A percentile compares a stretch with the other conserved stretches of the same genome.
phyloP scores from a whole-genome alignment of 1,140 invertebrate species.

The Drosophila repleta region DNA sequence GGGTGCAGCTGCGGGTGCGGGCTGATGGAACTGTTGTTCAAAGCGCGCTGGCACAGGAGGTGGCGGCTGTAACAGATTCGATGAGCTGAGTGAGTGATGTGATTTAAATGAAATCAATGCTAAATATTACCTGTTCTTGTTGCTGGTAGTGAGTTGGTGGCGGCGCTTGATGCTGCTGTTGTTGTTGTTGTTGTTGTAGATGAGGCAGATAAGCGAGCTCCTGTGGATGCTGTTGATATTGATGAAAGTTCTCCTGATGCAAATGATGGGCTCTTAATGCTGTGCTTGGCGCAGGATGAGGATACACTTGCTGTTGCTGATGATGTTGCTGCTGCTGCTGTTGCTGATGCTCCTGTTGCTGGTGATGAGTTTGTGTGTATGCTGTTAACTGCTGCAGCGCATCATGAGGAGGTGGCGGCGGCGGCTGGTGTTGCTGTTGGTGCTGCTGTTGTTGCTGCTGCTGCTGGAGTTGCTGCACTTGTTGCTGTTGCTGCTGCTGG shows the following conservation, averaged over 20 bases:
- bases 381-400: conserved; percentile 62
- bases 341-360: conserved; percentile 38
- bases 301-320: conserved; percentile 15
- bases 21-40: conserved; percentile 21
- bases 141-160: conserved; percentile 27
- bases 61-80: conserved; percentile 11
- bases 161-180: conserved; percentile 30
- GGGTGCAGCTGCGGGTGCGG: conserved; percentile 15
- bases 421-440: conserved; percentile 36
- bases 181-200: conserved; percentile 21
- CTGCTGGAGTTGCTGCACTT: conserved; percentile 48
- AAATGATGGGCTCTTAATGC: conserved; percentile 6
- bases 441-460: conserved; percentile 48
- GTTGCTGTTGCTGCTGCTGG: conserved; percentile 72
- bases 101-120: neutral
- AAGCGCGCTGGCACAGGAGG: conserved; percentile 18
- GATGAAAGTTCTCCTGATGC: conserved; percentile 53
- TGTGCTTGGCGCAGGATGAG: conserved; percentile 13
- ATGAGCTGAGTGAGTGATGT: too few relatives aligned
- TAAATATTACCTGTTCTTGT: conserved; percentile 39
- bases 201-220: conserved; percentile 31
- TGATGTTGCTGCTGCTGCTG: conserved; percentile 55
- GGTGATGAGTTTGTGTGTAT: conserved; percentile 58
- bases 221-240: conserved; percentile 58
- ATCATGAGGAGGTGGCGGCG: conserved; percentile 38